Percentiles rank a stretch among this genome's conserved stretches.
Conservation (phyloP, 2,797 vertebrate species). For the Oophaga sylvatica region DNA sequence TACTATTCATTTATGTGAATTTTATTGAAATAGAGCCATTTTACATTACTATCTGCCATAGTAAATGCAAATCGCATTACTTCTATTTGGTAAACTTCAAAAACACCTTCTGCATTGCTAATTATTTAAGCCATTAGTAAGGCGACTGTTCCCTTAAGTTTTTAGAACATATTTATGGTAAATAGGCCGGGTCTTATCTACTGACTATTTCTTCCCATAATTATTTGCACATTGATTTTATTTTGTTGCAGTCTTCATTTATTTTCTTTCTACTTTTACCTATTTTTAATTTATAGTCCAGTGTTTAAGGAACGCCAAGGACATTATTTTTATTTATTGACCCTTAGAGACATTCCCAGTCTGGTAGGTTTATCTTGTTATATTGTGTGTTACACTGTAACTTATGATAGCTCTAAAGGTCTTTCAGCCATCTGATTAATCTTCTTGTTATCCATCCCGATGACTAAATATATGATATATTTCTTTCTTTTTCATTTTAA, state of each 20-base stretch:
- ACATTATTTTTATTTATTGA: conserved; percentile 22
- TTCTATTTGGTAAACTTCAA: too few relatives aligned
- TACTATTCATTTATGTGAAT: too few relatives aligned
- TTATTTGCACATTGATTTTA: not conserved
- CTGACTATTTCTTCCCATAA: not conserved
- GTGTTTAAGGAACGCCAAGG: not conserved
- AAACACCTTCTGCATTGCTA: not conserved
- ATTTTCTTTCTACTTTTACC: not conserved
- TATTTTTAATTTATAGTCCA: conserved; percentile 9
- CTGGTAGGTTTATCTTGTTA: conserved; percentile 16
- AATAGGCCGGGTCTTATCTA: not conserved
- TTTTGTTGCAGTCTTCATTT: not conserved
- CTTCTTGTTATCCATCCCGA: not conserved
- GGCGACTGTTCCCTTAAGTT: not conserved
- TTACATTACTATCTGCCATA: too few relatives aligned
- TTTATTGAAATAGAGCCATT: too few relatives aligned
- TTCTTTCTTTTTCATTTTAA: not conserved
- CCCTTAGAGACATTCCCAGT: conserved; percentile 17
- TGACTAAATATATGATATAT: not conserved
- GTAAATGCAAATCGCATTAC: too few relatives aligned
- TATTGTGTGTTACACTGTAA: conserved; percentile 13
- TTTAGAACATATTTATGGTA: not conserved
- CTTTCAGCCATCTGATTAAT: not conserved
- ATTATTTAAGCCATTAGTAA: not conserved
- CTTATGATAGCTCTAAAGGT: conserved; percentile 2